Percentiles rank a stretch among this genome's conserved stretches.
phyloP scores from a whole-genome alignment of 2,113 vertebrate species.

The Pseudopodoces humilis region DNA sequence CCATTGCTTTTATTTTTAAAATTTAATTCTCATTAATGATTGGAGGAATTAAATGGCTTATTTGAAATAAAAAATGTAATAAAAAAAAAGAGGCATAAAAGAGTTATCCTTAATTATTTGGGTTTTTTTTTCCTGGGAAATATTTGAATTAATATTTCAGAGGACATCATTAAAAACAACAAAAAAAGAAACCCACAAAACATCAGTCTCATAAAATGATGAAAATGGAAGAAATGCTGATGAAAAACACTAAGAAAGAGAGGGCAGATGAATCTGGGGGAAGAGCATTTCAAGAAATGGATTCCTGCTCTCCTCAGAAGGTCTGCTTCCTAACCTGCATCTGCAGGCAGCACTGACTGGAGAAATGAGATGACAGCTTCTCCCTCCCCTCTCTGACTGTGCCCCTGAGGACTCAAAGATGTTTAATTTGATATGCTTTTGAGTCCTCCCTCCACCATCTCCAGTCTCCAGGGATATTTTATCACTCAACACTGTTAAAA shows the following conservation, averaged over 20 bases:
- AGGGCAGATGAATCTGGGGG: background rate
- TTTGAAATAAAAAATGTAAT: background rate
- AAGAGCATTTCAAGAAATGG: background rate
- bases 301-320: background rate
- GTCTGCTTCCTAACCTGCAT: background rate
- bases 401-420: background rate
- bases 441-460: background rate
- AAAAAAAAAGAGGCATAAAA: background rate
- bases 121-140: background rate
- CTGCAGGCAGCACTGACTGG: background rate
- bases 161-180: background rate
- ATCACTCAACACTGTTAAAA: slow-evolving; percentile 6
- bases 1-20: background rate
- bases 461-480: slow-evolving; percentile 32
- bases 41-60: background rate
- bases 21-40: background rate
- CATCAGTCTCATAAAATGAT: background rate
- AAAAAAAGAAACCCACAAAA: background rate
- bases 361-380: slow-evolving; percentile 35
- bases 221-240: background rate
- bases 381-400: slow-evolving; percentile 4
- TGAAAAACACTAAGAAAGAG: background rate
- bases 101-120: background rate
- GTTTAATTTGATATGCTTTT: slow-evolving; percentile 46
- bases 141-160: background rate